Evolutionary conservation across 2,797 vertebrate genomes (phyloP).

Genomic region (Thripadectes ignobilis): DNA sequence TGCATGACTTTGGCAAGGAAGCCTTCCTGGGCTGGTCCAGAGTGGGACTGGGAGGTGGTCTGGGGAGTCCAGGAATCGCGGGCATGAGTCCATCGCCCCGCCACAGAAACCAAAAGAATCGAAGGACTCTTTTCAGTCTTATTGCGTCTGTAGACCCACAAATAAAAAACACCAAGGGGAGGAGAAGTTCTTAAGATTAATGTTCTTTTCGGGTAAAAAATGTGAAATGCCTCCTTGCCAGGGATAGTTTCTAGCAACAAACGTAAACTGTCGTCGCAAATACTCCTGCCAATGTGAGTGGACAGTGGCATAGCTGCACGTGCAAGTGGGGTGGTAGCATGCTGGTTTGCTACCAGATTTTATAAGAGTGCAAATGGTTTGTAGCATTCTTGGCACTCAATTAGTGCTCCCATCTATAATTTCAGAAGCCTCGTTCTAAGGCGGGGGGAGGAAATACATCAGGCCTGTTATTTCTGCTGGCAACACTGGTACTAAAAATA

Average conservation of each 20-base stretch:
- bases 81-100: neutral
- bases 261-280: neutral
- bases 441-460: neutral
- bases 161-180: neutral
- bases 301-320: neutral
- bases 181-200: neutral
- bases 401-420: slow-evolving; percentile 25
- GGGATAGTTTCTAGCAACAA: neutral
- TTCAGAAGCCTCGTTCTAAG: slow-evolving; percentile 15
- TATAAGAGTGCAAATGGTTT: neutral
- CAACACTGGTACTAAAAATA: slow-evolving; percentile 6
- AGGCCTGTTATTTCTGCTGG: slow-evolving; percentile 41
- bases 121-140: neutral
- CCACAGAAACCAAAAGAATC: neutral
- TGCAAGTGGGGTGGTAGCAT: neutral
- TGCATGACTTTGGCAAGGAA: neutral
- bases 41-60: neutral
- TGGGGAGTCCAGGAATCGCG: neutral
- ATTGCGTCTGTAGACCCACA: neutral
- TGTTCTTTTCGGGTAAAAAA: neutral
- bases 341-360: neutral
- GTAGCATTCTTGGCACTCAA: neutral
- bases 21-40: neutral
- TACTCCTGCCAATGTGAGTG: neutral
- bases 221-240: neutral